Conservation (phyloP, 37 sponge, comb jelly and placozoan species). For the Amphimedon queenslandica region DNA sequence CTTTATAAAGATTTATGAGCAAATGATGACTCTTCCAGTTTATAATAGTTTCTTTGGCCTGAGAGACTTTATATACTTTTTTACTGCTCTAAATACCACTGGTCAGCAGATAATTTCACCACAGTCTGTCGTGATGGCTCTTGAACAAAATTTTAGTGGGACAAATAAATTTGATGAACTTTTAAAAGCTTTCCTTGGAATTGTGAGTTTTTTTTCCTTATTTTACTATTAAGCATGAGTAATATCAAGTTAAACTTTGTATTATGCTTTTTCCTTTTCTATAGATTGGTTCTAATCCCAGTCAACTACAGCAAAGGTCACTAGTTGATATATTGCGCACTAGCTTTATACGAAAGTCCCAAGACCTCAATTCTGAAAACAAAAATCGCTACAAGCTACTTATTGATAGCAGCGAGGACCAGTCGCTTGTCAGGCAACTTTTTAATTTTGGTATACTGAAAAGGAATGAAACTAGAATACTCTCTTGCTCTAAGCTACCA, state of each 20-base stretch:
- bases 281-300: background rate
- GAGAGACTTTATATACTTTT: slow-evolving; percentile 83
- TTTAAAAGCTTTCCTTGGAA: slow-evolving; percentile 2
- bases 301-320: background rate
- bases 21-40: slow-evolving; percentile 25
- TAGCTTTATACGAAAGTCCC: background rate
- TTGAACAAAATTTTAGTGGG: slow-evolving; percentile 94
- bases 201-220: background rate
- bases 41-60: slow-evolving; percentile 70
- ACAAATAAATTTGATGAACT: slow-evolving; percentile 4
- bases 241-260: background rate
- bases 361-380: background rate
- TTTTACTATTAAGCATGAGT: background rate
- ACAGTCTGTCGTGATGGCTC: slow-evolving; percentile 65
- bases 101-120: slow-evolving; percentile 19
- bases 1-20: background rate
- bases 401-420: slow-evolving; percentile 66
- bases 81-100: slow-evolving; percentile 47
- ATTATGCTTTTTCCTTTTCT: background rate
- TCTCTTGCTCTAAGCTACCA: background rate
- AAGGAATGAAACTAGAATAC: background rate
- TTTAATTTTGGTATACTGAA: background rate
- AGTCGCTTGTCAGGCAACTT: slow-evolving; percentile 11
- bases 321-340: background rate
- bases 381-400: slow-evolving; percentile 63